Base-by-base conservation (phyloP, 2,888 invertebrate species). In the Imbricaverruca yamaguchii region DNA sequence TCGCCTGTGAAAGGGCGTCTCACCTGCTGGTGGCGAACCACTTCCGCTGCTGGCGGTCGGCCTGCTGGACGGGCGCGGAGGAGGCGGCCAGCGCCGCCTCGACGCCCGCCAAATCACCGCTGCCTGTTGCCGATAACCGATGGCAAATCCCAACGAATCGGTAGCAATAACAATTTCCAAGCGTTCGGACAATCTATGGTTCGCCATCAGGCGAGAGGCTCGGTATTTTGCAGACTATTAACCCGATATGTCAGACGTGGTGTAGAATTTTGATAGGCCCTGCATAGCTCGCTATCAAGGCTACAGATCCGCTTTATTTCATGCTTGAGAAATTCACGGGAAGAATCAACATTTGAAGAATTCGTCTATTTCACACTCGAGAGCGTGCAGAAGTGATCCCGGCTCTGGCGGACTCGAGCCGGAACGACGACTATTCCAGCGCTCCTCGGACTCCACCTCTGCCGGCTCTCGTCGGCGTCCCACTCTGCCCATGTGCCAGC, bases 341-440 rank as follows among this genome's bases (percentile, higher is more conserved):
- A 69, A 69, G 69, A 69, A 39, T 69, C 69, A 69, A 69, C 69
- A 69, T 69, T 69, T 69, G 69, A 69, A 69, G 69, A 69, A 69
- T 69, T 69, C 69, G 39, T 15, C 69, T 69, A 69, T 69, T 69
- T 69, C 69, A 69, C 69, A 69, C 39, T 39, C 15, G 13, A 69
- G 69, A 69, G 69, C 39, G 39, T 69, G 39, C 69, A n/a, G 39
- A 69, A 69, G 69, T 69, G 69, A 69, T 69, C 11, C 39, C 39
- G 69, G 15, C 7, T 7, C 69, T 0, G 15, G 15, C 7, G 69
- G 25, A 25, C 2, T 39, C 9, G 69, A 12, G 39, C 8, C 13
- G 63, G 21, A 63, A 63, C 63, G 63, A 13, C 63, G 15, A 18
- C 18, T 18, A 63, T 67, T 25, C 13, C 15, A 8, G 9, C 10